phyloP scores from a whole-genome alignment of 2,888 invertebrate species.

The Helleia helle region DNA sequence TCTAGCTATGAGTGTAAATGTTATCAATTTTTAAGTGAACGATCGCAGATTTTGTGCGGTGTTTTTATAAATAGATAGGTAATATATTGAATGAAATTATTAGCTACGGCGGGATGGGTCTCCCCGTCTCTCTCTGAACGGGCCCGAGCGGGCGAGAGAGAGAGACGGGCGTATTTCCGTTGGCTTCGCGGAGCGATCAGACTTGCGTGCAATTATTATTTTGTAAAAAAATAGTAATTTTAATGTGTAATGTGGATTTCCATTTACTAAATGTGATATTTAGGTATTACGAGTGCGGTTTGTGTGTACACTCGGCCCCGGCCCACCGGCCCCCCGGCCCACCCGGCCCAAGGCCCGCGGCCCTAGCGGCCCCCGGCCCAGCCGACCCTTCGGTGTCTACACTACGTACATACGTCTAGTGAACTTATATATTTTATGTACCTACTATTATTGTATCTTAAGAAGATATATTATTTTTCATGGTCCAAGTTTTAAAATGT shows the following conservation, averaged over 20 bases:
- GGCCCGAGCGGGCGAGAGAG: conserved; percentile 33
- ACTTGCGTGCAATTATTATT: conserved; percentile 74
- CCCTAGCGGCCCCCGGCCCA: conserved; percentile 24
- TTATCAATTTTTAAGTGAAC: conserved; percentile 71
- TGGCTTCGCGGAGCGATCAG: conserved; percentile 54
- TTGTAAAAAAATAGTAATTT: conserved; percentile 69
- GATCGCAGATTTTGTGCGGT: conserved; percentile 72
- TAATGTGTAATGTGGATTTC: conserved; percentile 73
- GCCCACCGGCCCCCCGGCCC: conserved; percentile 16
- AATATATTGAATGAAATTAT: conserved; percentile 74
- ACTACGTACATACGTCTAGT: conserved; percentile 67
- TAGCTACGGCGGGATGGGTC: conserved; percentile 57
- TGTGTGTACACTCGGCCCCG: conserved; percentile 34
- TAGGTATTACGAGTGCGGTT: conserved; percentile 71
- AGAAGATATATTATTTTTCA: conserved; percentile 74
- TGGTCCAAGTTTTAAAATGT: conserved; percentile 75
- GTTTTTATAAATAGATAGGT: conserved; percentile 76
- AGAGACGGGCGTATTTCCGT: conserved; percentile 28
- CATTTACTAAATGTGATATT: conserved; percentile 76
- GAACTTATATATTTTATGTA: conserved; percentile 74
- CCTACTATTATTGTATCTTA: conserved; percentile 67
- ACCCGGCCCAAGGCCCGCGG: conserved; percentile 26
- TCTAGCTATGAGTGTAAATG: conserved; percentile 74
- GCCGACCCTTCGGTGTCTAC: conserved; percentile 31
- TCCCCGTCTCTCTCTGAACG: conserved; percentile 37